Base-by-base conservation (phyloP, 1,140 invertebrate genomes). In the Amphibalanus amphitrite region DNA sequence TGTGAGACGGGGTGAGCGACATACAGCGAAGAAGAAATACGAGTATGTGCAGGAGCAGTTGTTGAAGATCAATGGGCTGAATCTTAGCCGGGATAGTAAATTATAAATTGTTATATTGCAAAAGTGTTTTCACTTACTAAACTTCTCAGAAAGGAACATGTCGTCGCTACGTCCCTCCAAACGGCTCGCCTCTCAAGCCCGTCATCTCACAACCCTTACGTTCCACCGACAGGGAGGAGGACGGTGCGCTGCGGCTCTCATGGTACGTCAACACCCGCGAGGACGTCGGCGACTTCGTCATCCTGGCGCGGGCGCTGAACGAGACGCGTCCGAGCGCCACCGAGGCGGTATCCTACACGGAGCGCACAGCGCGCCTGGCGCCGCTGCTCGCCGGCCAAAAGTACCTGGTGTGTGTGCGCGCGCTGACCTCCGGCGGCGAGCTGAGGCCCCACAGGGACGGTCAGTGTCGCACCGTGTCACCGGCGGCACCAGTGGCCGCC, bases 211-310 rank as follows among this genome's bases (percentile, higher is more conserved):
- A n/a, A n/a, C n/a, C n/a, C n/a, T n/a, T n/a, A n/a, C n/a, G n/a
- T n/a, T n/a, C n/a, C n/a, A n/a, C n/a, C n/a, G n/a, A n/a, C 47
- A 59, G 47, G 13, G 13, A 23, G 1, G 47, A 59, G 47, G 47
- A 59, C 47, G 47, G 47, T 29, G 68, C 81, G 73, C 80, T 88
- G 71, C 78, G 83, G 71, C 72, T 87, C 79, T 84, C 78, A 76
- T 93, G 78, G 83, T 85, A 76, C 79, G 87, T 78, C 70, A 83
- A 85, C 1, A 86, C 87, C 13, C 79, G 84, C 25, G 83, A 84
- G 28, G 91, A 93, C 77, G 85, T 92, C 13, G 89, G 88, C 0
- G 89, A 91, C 75, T 89, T 91, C 74, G 84, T 86, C 70, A 76
- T 91, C 3, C 85, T 88, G 64, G 82, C 91, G 28, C 82, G 87